Base-by-base conservation (phyloP, 1,140 invertebrate species). In the Homalodisca vitripennis region DNA sequence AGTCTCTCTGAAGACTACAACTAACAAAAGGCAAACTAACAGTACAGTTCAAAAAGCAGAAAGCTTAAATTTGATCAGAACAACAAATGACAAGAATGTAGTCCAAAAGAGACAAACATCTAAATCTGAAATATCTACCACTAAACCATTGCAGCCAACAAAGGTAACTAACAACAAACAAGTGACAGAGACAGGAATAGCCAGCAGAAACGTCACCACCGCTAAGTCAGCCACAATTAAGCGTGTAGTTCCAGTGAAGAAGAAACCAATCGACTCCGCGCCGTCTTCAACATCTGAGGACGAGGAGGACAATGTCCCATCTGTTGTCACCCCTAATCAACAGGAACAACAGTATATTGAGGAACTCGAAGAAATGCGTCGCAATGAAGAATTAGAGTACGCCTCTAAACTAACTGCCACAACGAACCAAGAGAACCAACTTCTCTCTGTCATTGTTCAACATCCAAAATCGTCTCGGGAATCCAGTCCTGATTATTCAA, bases 401-500 rank as follows among this genome's bases (percentile, higher is more conserved):
- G 74, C 64, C 17, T 63, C 67, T 20, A 73, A 73, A 70, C 51
- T 73, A 27, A 70, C 69, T n/a, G 55, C 71, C 12, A 70, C 69
- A 3, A 70, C 68, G 77, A 81, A 75, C 82, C 64, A 73, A 60
- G 71, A 74, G 55, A 65, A 69, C 20, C 29, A 32, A n/a, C 60
- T 69, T n/a, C 29, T 88, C 29, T 84, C 87, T 68, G 86, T 89
- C 70, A 81, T 84, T 67, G 79, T 87, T 26, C 85, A 88, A 76
- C 85, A 87, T 75, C 88, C 88, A 0, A 89, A 87, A 78, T 89
- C 88, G 62, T 89, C 88, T 0, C 76, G 88, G 46, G 89, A 90
- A 77, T 87, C 86, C 24, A 88, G 88, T 13, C 88, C 88, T 3
- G 72, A 73, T 1, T 53, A 72, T 12, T 67, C 71, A 3, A 65